phyloP scores from a whole-genome alignment of 2,888 invertebrate genomes.

The Lacanobia wlatinum region DNA sequence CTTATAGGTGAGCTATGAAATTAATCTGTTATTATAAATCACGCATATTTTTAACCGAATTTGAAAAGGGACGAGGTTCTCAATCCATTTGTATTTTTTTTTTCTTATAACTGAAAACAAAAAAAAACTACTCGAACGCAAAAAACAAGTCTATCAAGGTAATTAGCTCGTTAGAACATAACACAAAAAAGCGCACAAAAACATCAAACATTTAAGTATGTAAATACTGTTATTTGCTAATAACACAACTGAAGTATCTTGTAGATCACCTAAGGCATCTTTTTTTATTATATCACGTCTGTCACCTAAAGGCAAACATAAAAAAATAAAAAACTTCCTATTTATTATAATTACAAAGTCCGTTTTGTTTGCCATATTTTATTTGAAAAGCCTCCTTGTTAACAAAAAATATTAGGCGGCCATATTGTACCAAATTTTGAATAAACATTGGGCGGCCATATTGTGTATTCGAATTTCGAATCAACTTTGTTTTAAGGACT shows the following conservation, averaged over 20 bases:
- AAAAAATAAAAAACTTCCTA: not conserved
- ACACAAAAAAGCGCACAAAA: too few species aligned
- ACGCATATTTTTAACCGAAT: too few species aligned
- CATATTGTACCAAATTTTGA: constrained; percentile 11
- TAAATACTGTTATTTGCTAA: not conserved
- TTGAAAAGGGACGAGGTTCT: too few species aligned
- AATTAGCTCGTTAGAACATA: too few species aligned
- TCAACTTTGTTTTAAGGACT: constrained; percentile 30
- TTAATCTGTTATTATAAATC: too few species aligned
- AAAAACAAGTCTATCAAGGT: too few species aligned
- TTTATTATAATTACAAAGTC: not conserved
- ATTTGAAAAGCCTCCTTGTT: constrained; percentile 35
- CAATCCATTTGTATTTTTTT: too few species aligned
- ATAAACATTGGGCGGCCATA: constrained; percentile 14
- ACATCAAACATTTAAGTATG: too few species aligned
- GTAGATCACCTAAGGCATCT: too few species aligned
- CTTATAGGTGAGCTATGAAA: too few species aligned
- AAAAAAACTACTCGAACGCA: too few species aligned
- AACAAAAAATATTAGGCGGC: constrained; percentile 20
- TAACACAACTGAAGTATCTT: not conserved
- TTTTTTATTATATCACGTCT: not conserved
- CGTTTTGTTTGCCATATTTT: not conserved
- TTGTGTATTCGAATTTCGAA: constrained; percentile 13
- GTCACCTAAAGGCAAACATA: not conserved
- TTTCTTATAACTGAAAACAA: too few species aligned